These are phyloP conservation scores for Seira musarum DNA, from an alignment of 2,888 invertebrate genomes.

Conservation along the genomic window DNA sequence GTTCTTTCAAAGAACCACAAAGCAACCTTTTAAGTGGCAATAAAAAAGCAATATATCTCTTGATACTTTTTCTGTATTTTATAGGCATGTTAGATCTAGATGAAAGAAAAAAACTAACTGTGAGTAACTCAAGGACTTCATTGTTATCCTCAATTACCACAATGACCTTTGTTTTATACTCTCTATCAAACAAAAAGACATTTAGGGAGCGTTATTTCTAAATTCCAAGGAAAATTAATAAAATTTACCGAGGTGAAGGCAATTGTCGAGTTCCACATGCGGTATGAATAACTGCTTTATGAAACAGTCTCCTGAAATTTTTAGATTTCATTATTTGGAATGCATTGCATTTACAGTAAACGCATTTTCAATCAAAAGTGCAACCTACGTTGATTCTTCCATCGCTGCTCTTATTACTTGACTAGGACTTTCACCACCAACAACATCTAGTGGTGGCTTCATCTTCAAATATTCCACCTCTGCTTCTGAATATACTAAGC, in stretches of 20 bases:
- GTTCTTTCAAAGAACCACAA: conserved; percentile 59
- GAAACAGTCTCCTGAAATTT: conserved; percentile 33
- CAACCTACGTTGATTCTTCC: conserved; percentile 53
- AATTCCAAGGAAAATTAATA: no score
- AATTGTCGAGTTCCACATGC: conserved; percentile 1
- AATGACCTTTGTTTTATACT: conserved; percentile 28
- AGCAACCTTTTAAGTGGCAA: conserved; percentile 44
- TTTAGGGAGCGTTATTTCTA: not conserved
- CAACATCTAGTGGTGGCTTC: conserved; percentile 25
- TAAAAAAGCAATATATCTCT: no score
- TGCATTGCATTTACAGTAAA: no score
- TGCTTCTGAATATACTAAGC: conserved; percentile 25
- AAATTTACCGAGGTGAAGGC: conserved; percentile 27
- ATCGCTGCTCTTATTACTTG: conserved; percentile 30
- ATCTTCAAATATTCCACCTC: conserved; percentile 38
- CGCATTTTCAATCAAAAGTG: not conserved
- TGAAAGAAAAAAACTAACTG: conserved; percentile 19
- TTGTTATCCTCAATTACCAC: conserved; percentile 50
- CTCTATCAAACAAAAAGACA: not conserved
- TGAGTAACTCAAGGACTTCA: conserved; percentile 48
- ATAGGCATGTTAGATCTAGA: no score
- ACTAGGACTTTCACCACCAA: conserved; percentile 30
- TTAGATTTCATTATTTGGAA: no score
- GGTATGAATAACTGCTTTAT: conserved; percentile 35
- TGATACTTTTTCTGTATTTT: no score